A percentile compares a stretch with the other conserved stretches of the same genome.
Evolutionary conservation across 2,888 invertebrate species (phyloP).

Genomic region (Aelia acuminata): DNA sequence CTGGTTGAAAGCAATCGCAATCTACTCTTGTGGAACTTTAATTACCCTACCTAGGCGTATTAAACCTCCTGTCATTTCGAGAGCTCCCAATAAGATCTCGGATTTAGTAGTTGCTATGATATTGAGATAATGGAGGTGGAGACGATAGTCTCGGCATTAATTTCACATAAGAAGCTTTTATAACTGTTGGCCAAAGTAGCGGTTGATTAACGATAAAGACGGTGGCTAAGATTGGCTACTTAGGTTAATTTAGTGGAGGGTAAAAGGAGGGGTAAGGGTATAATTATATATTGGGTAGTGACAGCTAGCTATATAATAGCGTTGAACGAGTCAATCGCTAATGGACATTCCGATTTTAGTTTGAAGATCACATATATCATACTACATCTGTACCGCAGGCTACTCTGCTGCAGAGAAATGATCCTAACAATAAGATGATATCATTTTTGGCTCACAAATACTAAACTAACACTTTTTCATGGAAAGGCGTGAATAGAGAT

Average conservation of each 20-base stretch:
- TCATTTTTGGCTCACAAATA: too few relatives aligned
- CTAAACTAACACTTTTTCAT: too few relatives aligned
- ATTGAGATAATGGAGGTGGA: not conserved
- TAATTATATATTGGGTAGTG: not conserved
- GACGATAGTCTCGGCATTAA: not conserved
- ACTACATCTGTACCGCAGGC: too few relatives aligned
- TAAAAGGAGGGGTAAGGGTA: not conserved
- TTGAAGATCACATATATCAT: not conserved
- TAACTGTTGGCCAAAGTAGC: not conserved
- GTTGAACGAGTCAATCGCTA: constrained; percentile 1
- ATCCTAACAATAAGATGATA: too few relatives aligned
- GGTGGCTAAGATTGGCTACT: not conserved
- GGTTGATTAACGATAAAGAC: not conserved
- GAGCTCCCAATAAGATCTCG: not conserved
- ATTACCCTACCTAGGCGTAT: not conserved
- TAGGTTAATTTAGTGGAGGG: not conserved
- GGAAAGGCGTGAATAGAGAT: too few relatives aligned
- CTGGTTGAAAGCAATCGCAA: not conserved
- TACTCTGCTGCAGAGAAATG: too few relatives aligned
- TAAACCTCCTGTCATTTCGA: not conserved
- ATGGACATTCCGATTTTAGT: not conserved
- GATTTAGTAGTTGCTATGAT: not conserved
- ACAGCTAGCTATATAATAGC: not conserved
- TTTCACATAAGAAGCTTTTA: constrained; percentile 14
- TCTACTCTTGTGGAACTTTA: not conserved